phyloP scores from a whole-genome alignment of 2,797 vertebrate species.

The Parauchenoglanis punctatus region DNA sequence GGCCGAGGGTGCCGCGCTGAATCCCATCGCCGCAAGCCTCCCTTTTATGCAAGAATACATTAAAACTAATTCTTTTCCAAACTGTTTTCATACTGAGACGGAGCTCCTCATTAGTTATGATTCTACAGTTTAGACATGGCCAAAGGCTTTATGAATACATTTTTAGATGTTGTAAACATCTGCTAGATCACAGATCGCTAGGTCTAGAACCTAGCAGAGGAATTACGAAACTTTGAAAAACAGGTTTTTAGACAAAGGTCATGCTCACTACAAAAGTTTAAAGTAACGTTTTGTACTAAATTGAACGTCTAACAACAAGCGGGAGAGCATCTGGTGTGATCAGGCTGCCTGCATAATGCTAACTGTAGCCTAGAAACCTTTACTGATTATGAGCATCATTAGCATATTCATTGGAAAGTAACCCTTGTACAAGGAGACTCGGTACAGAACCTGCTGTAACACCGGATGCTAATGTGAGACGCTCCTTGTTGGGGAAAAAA shows the following conservation, averaged over 20 bases:
- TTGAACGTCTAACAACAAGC: not conserved
- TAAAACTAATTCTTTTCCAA: constrained; percentile 37
- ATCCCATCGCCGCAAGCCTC: constrained; percentile 25
- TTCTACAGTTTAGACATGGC: constrained; percentile 26
- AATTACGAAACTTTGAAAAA: not conserved
- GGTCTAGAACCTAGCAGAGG: not conserved
- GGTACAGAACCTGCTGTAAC: not conserved
- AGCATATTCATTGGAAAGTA: not conserved
- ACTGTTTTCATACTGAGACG: constrained; percentile 24
- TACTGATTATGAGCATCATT: not conserved
- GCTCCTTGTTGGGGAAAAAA: not conserved
- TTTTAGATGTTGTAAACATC: constrained; percentile 34
- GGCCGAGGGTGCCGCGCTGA: constrained; percentile 30
- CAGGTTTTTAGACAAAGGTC: not conserved
- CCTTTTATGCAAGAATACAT: constrained; percentile 47
- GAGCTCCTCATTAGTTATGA: constrained; percentile 33
- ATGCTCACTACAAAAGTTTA: not conserved
- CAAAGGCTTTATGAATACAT: constrained; percentile 19
- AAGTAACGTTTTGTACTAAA: not conserved
- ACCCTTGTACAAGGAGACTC: not conserved
- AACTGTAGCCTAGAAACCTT: not conserved
- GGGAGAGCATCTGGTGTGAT: not conserved
- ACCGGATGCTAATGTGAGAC: not conserved
- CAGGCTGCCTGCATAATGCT: not conserved
- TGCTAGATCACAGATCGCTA: not conserved